phyloP scores from a whole-genome alignment of 2,797 vertebrate genomes.

The Craterocephalus amniculus region DNA sequence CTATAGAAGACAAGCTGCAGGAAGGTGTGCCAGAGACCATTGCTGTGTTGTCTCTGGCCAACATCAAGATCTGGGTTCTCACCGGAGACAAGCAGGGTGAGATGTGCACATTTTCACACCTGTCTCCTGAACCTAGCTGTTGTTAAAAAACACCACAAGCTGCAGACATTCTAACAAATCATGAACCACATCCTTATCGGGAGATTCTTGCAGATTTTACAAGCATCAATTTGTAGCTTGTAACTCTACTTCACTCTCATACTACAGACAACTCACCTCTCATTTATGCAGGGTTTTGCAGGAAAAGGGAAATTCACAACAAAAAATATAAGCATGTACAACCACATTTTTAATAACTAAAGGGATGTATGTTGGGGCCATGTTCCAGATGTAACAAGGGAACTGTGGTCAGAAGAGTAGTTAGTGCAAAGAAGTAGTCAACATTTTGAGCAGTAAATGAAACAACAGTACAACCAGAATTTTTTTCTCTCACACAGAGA shows the following conservation, averaged over 20 bases:
- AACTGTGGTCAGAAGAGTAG: background rate
- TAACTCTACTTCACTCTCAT: background rate
- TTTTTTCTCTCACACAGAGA: conserved; percentile 81
- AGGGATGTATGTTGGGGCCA: background rate
- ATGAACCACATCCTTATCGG: background rate
- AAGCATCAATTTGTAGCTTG: background rate
- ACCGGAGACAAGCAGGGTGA: conserved; percentile 96
- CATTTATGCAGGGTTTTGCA: background rate
- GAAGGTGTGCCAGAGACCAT: conserved; percentile 95
- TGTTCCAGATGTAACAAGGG: background rate
- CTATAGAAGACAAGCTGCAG: conserved; percentile 95
- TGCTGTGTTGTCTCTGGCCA: conserved; percentile 90
- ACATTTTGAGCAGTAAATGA: background rate
- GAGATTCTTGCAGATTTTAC: background rate
- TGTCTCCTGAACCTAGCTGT: background rate
- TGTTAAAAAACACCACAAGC: conserved; percentile 4
- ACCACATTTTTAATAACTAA: background rate
- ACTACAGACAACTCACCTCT: background rate
- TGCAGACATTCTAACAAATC: background rate
- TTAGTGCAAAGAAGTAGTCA: background rate
- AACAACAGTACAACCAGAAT: background rate
- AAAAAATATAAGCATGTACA: background rate
- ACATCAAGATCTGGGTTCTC: conserved; percentile 97
- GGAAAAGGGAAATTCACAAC: background rate
- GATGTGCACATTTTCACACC: conserved; percentile 3